Evolutionary conservation across 2,113 vertebrate species (phyloP), one percentile per base, ranked within the genome.

Genomic region (Fulmarus glacialis): DNA sequence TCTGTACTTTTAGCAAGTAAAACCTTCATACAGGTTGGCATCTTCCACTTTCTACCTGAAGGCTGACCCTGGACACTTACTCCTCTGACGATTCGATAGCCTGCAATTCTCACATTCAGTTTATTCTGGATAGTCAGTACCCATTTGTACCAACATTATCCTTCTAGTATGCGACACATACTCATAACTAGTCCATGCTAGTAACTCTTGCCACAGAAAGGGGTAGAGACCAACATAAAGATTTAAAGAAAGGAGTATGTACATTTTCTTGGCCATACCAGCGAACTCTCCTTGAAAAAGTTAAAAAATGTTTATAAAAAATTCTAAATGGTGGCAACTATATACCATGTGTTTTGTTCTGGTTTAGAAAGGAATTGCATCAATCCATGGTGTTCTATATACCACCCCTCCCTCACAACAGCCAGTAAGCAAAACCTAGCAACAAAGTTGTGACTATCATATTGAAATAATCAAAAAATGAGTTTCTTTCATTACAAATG

Each of bases 331-430:
- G 79, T 87, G 52, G 82, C 67, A 95, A 40, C 70, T 95, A 47
- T 85, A 45, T 62, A 72, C 74, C 91, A 87, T 96, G 90, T 97
- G 87, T 82, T 92, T 87, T 93, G 53, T 90, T 91, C 92, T 89
- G 62, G 45, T 92, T 97, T 84, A 89, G 83, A 86, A 89, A 88
- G 74, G 72, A 91, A 75, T 56, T 91, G 66, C 91, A 72, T 82
- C 66, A 82, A 52, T 95, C 45, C n/a, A 34, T 79, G n/a, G 19
- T 84, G 64, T 91, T 94, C 88, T 70, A 9, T 77, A 64, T 75
- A 73, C 26, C 45, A 64, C 24, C 17, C 62, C 87, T 92, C 79
- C 68, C 42, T 97, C 56, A 79, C 50, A 68, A 56, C 55, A 94
- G 53, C 81, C 91, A 52, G 74, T 87, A 77, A 94, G 94, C 34